Evolutionary conservation across 2,888 invertebrate species (phyloP), one percentile per base, ranked within the genome.

Genomic region (Mythimna ferrago): DNA sequence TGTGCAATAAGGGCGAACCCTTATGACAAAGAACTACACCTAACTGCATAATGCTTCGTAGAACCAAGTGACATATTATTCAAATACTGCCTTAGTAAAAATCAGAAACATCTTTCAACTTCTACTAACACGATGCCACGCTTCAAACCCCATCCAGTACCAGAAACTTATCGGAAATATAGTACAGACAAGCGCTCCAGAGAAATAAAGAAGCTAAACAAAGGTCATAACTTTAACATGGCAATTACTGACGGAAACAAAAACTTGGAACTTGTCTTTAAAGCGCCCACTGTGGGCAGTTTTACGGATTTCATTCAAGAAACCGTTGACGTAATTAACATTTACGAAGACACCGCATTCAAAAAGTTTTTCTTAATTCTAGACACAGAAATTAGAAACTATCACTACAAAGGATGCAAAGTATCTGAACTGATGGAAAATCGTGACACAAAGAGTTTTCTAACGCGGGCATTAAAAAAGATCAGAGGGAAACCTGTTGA

Each of bases 221-320:
- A 26, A 48, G 66, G 32, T 1, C 14, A 66, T n/a, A 44, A 32
- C 10, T 48, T 61, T 6, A 38, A 41, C 11, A 16, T 35, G 19
- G 61, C 51, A 9, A 53, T n/a, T 32, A 61, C 51, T 14, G 19
- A 54, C 1, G 16, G 32, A 11, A 32, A 21, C 6, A 65, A 35
- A 41, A 56, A 11, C 21, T 21, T 21, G 9, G 48, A 76, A 62
- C 35, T 11, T 2, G 53, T 64, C 0, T 60, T 68, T 6, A 48
- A 6, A 7, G 6, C n/a, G 0, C 7, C 7, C 0, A 54, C 57
- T 7, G 44, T 60, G 0, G 51, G 86, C 4, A 83, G 80, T 19
- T 90, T 94, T 16, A 89, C 89, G 0, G 89, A 92, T 61, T 93
- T 93, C 26, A n/a, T 94, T 0, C 70, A 82, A 72, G 76, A 89